These are phyloP conservation scores for Scrobipalpa costella DNA, from an alignment of 2,888 invertebrate genomes.

Conservation along the genomic window DNA sequence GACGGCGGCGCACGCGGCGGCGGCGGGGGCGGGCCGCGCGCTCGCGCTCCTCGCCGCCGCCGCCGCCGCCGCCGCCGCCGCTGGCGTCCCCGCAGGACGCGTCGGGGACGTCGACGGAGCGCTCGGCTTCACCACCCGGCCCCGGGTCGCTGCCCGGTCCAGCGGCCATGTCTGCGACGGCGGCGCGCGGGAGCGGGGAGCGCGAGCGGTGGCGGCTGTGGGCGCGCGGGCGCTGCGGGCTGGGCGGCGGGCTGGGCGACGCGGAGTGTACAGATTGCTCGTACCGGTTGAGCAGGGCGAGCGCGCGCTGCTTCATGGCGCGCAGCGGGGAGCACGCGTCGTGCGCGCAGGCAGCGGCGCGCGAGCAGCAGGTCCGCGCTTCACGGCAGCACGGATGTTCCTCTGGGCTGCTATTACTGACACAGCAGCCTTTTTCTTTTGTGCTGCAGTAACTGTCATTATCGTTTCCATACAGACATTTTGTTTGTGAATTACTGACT, in stretches of 20 bases:
- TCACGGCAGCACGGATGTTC: neutral
- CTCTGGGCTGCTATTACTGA: too few relatives aligned
- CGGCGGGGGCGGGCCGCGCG: neutral
- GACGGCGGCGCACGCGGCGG: constrained; percentile 25
- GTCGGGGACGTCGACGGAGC: constrained; percentile 23
- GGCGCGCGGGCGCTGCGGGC: constrained; percentile 27
- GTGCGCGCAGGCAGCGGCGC: constrained; percentile 19
- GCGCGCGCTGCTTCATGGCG: constrained; percentile 39
- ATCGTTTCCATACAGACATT: neutral
- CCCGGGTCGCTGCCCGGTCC: too few relatives aligned
- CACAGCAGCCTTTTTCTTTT: neutral
- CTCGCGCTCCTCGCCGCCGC: constrained; percentile 3
- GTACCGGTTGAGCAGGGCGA: constrained; percentile 31
- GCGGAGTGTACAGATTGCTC: neutral
- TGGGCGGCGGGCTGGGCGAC: constrained; percentile 27
- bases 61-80: neutral
- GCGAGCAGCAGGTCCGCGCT: neutral
- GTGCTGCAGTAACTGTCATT: neutral
- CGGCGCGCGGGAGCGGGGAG: neutral
- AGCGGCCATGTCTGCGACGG: too few relatives aligned
- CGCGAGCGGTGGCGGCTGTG: constrained; percentile 21
- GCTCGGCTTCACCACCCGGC: too few relatives aligned
- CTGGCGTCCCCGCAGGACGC: too few relatives aligned
- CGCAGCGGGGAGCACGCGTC: constrained; percentile 2
- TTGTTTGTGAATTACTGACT: neutral